phyloP scores from a whole-genome alignment of 2,797 vertebrate genomes.

The Urophycis tenuis region DNA sequence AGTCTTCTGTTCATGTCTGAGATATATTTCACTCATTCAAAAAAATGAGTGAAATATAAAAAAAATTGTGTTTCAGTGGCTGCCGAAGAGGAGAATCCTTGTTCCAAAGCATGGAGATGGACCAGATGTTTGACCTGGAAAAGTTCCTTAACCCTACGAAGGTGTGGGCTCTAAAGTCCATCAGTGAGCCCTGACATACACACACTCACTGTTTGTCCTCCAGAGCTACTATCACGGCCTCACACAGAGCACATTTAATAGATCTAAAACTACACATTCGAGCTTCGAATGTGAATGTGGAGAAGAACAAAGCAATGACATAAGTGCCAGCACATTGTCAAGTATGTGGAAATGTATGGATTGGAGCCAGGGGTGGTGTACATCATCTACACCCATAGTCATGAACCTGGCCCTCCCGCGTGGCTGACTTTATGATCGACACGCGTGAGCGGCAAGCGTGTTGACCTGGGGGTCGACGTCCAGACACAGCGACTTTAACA shows the following conservation, averaged over 20 bases:
- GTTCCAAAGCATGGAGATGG: conserved; percentile 32
- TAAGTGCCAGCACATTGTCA: not conserved
- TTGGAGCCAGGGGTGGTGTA: not conserved
- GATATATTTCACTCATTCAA: not conserved
- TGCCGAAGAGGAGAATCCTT: conserved; percentile 30
- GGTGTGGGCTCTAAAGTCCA: conserved; percentile 11
- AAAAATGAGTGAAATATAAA: no score
- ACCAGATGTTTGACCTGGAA: conserved; percentile 24
- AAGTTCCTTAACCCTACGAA: conserved; percentile 26
- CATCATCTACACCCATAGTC: no score
- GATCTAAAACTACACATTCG: not conserved
- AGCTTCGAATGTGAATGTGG: no score
- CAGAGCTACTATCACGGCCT: no score
- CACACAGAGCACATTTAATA: not conserved
- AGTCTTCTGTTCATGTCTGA: not conserved
- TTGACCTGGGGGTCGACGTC: no score
- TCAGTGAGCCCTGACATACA: no score
- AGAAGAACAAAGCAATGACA: not conserved
- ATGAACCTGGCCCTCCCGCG: no score
- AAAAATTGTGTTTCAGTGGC: conserved; percentile 22
- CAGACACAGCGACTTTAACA: no score
- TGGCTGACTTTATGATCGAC: no score
- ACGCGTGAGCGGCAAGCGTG: no score
- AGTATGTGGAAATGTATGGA: not conserved
- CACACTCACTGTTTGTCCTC: no score